phyloP scores from a whole-genome alignment of 1,140 invertebrate species.

The Drosophila kanapiae region DNA sequence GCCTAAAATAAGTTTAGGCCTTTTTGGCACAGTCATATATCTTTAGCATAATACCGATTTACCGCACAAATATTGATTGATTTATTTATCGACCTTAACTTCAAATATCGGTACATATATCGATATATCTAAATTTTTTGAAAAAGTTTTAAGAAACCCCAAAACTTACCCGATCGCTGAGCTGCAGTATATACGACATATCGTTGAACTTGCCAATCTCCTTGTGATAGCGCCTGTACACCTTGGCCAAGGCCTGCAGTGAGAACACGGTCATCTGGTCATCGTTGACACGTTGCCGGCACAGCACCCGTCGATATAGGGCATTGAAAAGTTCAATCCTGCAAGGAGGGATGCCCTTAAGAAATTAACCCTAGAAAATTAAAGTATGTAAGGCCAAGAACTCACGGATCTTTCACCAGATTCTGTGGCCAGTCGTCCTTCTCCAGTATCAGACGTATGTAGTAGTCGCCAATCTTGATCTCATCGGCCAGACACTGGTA shows the following conservation, averaged over 20 bases:
- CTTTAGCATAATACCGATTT: too few relatives aligned
- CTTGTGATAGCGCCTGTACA: slow-evolving; percentile 97
- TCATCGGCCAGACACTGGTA: slow-evolving; percentile 98
- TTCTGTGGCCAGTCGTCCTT: slow-evolving; percentile 92
- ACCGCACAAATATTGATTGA: too few relatives aligned
- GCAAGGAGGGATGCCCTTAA: slow-evolving; percentile 60
- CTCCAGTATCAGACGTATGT: slow-evolving; percentile 96
- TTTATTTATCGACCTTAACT: too few relatives aligned
- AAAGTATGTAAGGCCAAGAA: background rate
- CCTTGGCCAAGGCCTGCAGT: slow-evolving; percentile 98
- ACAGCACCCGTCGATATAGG: slow-evolving; percentile 98
- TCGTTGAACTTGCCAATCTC: slow-evolving; percentile 99
- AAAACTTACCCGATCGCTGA: slow-evolving; percentile 93
- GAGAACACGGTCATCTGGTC: slow-evolving; percentile 98
- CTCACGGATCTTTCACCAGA: slow-evolving; percentile 85
- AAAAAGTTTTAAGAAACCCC: background rate
- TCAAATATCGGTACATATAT: too few relatives aligned
- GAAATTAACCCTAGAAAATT: background rate
- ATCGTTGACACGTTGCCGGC: slow-evolving; percentile 88
- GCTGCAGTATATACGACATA: slow-evolving; percentile 97
- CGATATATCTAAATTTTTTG: too few relatives aligned
- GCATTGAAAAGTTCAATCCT: slow-evolving; percentile 99
- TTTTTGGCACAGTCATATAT: too few relatives aligned
- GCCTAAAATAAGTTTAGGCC: too few relatives aligned
- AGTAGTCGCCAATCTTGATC: slow-evolving; percentile 99